phyloP scores from a whole-genome alignment of 2,113 vertebrate species.

The Phrynosoma blainvillii region DNA sequence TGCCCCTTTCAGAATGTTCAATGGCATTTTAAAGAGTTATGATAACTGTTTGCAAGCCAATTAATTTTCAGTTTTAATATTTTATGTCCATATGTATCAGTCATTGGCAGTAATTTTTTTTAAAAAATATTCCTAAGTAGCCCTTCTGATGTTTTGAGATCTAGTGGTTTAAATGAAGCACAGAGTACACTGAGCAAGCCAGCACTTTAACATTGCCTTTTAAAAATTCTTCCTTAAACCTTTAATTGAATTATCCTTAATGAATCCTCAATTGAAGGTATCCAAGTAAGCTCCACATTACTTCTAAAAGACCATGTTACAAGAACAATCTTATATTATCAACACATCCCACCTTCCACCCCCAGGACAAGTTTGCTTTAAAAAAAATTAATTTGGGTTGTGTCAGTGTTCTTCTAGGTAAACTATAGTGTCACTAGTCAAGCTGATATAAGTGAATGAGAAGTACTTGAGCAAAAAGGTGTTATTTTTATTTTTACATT shows the following conservation, averaged over 20 bases:
- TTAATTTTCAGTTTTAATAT: neutral
- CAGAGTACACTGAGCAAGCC: neutral
- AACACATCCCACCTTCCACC: neutral
- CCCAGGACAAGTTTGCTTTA: neutral
- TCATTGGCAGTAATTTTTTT: neutral
- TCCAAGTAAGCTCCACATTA: neutral
- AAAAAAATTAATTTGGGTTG: neutral
- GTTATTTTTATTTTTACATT: too few species aligned
- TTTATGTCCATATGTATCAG: neutral
- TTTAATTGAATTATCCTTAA: too few species aligned
- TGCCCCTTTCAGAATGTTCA: too few species aligned
- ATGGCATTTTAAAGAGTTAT: neutral
- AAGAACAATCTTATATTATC: neutral
- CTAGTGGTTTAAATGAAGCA: neutral
- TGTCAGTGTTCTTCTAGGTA: neutral
- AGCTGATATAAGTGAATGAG: neutral
- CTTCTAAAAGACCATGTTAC: neutral
- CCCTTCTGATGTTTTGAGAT: neutral
- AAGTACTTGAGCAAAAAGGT: neutral
- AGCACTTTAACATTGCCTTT: neutral
- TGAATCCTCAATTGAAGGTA: neutral
- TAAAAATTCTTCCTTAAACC: too few species aligned
- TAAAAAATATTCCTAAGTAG: neutral
- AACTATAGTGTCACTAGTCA: too few species aligned
- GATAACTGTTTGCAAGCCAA: neutral